Evolutionary conservation across 1,140 invertebrate genomes (phyloP), one percentile per base, ranked within the genome.

Genomic region (Hirudo medicinalis): DNA sequence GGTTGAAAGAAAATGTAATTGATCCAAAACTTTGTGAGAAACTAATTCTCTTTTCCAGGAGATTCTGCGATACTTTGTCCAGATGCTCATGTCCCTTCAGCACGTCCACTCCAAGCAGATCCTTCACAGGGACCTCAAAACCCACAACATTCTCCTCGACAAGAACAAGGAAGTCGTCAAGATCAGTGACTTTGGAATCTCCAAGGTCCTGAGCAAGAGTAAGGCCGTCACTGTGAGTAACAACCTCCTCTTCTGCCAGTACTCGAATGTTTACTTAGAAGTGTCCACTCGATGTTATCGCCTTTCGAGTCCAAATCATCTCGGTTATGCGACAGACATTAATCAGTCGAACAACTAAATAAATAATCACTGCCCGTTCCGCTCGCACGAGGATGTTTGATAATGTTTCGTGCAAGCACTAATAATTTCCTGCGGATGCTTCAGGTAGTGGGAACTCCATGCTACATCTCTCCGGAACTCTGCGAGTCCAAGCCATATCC

Each of bases 401-500:
- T 49, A 17, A 49, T 49, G 43, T 49, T 49, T 49, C 15, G 5
- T 49, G 43, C 4, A 5, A 2, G 1, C 15, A 2, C 43, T 49
- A 49, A 49, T 49, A 17, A 49, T 1, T 17, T 49, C 11, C 1
- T 49, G 43, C 11, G 3, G 9, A 13, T 67, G n/a, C 78, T 79
- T 36, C 76, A 82, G 80, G 77, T 80, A 75, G 80, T 91, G 69
- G 91, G 91, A 67, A 91, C 91, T 60, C 89, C 88, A 69, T 89
- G 88, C 80, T 93, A 92, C 80, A 86, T 91, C 74, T 90, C 90
- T 13, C 91, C 91, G 60, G 91, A 94, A 83, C 80, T 92, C 43
- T 89, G 90, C 78, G 86, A 88, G 80, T 87, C 87, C 40, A 86
- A 88, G 80, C 85, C 80, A 76, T 81, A 81, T 80, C 79, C 76